Evolutionary conservation across 2,888 invertebrate genomes (phyloP).

Genomic region (Apodemia zela): DNA sequence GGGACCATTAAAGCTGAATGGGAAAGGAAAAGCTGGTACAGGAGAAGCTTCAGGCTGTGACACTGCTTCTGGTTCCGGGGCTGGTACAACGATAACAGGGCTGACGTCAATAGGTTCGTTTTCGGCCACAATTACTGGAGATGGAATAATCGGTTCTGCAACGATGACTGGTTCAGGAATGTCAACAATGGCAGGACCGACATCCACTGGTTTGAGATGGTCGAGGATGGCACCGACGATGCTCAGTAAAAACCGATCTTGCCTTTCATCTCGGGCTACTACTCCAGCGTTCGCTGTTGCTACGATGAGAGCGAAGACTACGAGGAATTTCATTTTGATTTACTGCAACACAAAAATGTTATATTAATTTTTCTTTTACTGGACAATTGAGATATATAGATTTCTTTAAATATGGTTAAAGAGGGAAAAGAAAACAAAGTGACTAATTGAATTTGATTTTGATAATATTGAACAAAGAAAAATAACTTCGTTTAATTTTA

Average conservation of each 20-base stretch:
- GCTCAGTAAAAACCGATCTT: conserved; percentile 10
- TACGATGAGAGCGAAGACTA: conserved; percentile 25
- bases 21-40: background rate
- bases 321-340: conserved; percentile 28
- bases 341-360: conserved; percentile 13
- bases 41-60: too few relatives aligned
- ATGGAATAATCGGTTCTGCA: background rate
- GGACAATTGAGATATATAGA: too few relatives aligned
- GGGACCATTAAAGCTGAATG: conserved; percentile 19
- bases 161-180: background rate
- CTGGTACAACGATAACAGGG: conserved; percentile 12
- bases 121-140: background rate
- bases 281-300: conserved; percentile 1
- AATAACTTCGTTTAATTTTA: too few relatives aligned
- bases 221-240: conserved; percentile 19
- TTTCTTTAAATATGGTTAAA: too few relatives aligned
- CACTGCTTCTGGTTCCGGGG: background rate
- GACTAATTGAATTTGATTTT: too few relatives aligned
- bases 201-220: conserved; percentile 25
- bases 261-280: background rate
- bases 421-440: too few relatives aligned
- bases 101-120: conserved; percentile 7
- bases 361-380: too few relatives aligned
- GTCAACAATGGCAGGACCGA: conserved; percentile 27
- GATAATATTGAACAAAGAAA: too few relatives aligned